A percentile compares a stretch with the other conserved stretches of the same genome.
phyloP scores from a whole-genome alignment of 2,888 invertebrate genomes.

The Glyphotaelius pellucidus region DNA sequence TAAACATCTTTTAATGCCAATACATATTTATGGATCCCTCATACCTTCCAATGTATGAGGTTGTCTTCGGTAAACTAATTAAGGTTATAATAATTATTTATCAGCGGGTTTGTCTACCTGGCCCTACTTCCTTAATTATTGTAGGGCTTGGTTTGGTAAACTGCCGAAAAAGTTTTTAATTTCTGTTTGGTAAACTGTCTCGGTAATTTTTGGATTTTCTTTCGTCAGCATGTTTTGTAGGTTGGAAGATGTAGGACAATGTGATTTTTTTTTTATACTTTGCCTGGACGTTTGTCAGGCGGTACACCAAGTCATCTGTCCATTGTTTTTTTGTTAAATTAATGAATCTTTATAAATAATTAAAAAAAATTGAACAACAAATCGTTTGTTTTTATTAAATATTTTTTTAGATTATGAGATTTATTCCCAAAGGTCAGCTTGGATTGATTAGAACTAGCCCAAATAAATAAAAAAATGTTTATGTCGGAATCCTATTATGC shows the following conservation, averaged over 20 bases:
- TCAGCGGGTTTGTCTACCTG: neutral
- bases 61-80: neutral
- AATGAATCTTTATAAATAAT: conserved; percentile 16
- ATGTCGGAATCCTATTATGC: too few species aligned
- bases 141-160: neutral
- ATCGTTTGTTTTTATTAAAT: neutral
- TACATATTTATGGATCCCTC: neutral
- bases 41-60: neutral
- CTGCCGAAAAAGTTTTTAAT: neutral
- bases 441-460: too few species aligned
- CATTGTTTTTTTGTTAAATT: conserved; percentile 28
- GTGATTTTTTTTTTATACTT: conserved; percentile 41
- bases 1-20: neutral
- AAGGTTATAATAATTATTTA: neutral
- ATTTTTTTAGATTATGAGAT: neutral
- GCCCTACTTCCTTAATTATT: neutral
- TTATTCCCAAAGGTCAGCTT: neutral
- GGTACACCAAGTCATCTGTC: conserved; percentile 14
- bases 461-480: too few species aligned
- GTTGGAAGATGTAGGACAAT: neutral
- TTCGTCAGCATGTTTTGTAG: neutral
- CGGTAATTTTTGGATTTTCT: neutral
- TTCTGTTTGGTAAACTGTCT: neutral
- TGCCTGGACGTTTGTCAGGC: neutral
- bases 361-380: conserved; percentile 33